A percentile compares a stretch with the other conserved stretches of the same genome.
phyloP scores from a whole-genome alignment of 2,797 vertebrate species.

The Enteromius radiatus region DNA sequence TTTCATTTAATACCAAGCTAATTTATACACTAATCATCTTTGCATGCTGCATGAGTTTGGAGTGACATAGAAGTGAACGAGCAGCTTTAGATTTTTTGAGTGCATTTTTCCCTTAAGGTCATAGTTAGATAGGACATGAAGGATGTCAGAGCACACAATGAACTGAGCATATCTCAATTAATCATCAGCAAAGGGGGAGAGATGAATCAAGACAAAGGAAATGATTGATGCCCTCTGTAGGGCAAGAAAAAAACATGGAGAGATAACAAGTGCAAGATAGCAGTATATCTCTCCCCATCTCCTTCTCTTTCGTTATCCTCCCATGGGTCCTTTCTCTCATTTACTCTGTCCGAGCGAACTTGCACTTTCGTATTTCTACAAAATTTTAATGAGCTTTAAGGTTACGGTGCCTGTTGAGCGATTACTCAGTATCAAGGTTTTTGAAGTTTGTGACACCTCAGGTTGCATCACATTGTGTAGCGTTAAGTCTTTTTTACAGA shows the following conservation, averaged over 20 bases:
- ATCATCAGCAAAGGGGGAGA: slow-evolving; percentile 26
- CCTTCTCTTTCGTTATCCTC: slow-evolving; percentile 18
- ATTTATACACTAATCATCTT: background rate
- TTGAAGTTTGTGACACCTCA: slow-evolving; percentile 6
- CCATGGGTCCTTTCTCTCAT: background rate
- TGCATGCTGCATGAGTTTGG: background rate
- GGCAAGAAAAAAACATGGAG: background rate
- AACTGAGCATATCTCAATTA: slow-evolving; percentile 32
- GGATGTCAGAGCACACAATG: slow-evolving; percentile 28
- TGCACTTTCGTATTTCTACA: background rate
- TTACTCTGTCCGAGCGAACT: slow-evolving; percentile 9
- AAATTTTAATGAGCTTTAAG: slow-evolving; percentile 25
- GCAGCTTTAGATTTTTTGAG: background rate
- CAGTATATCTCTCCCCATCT: slow-evolving; percentile 26
- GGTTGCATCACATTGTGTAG: background rate
- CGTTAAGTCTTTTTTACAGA: background rate
- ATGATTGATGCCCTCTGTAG: slow-evolving; percentile 32
- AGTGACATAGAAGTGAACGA: background rate
- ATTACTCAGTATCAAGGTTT: background rate
- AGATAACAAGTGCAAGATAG: slow-evolving; percentile 37
- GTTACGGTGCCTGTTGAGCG: background rate
- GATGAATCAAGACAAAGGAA: slow-evolving; percentile 37
- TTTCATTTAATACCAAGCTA: background rate
- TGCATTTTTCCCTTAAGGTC: slow-evolving; percentile 7
- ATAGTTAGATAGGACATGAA: slow-evolving; percentile 22